Evolutionary conservation across 2,888 invertebrate species (phyloP).

Genomic region (Epistrophe grossulariae): DNA sequence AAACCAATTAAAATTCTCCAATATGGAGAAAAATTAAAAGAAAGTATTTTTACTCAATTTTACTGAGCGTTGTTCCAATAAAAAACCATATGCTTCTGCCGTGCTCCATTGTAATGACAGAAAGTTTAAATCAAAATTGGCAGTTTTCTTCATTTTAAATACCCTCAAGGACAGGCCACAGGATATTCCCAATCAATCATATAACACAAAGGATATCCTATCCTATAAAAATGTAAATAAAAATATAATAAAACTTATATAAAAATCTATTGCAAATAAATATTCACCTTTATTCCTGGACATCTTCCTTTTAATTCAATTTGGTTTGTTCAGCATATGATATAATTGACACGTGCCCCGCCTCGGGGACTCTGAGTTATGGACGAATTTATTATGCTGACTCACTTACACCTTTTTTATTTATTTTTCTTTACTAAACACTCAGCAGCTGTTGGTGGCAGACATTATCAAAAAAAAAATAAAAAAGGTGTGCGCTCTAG

Average conservation of each 20-base stretch:
- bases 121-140: too few relatives aligned
- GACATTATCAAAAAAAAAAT: background rate
- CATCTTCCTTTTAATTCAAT: background rate
- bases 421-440: background rate
- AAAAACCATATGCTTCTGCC: too few relatives aligned
- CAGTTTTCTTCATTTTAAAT: too few relatives aligned
- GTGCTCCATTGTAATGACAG: too few relatives aligned
- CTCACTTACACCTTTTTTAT: conserved; percentile 8
- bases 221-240: too few relatives aligned
- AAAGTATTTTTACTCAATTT: too few relatives aligned
- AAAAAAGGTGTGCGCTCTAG: background rate
- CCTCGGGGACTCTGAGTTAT: background rate
- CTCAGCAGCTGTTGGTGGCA: conserved; percentile 11
- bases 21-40: too few relatives aligned
- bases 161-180: too few relatives aligned
- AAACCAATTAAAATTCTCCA: too few relatives aligned
- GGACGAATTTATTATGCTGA: background rate
- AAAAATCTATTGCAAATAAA: background rate
- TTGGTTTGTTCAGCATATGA: background rate
- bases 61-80: too few relatives aligned
- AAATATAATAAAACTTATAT: background rate
- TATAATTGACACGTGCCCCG: background rate
- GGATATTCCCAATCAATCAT: too few relatives aligned
- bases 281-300: background rate
- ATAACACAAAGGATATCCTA: too few relatives aligned